phyloP scores from a whole-genome alignment of 35 echinoderm and acorn worm genomes.

The Anneissia japonica region DNA sequence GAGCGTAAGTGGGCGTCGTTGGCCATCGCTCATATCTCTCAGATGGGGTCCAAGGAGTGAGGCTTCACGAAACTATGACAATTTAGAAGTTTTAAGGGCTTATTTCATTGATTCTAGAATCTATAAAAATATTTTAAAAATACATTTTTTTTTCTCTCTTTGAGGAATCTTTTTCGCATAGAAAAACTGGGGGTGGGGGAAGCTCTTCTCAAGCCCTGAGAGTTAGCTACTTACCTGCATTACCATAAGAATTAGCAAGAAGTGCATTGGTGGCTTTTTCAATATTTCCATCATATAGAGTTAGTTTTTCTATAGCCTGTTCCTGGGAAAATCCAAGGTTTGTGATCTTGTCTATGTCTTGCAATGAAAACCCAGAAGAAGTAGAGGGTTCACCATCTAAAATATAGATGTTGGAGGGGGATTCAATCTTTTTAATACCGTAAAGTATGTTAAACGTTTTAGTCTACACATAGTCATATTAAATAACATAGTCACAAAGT shows the following conservation, averaged over 20 bases:
- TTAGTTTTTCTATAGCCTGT: constrained; percentile 36
- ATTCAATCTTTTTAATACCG: constrained; percentile 45
- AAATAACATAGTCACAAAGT: not conserved
- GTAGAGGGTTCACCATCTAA: not conserved
- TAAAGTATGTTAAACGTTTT: not conserved
- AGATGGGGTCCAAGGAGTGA: too few relatives aligned
- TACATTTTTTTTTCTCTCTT: too few relatives aligned
- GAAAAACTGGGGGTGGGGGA: too few relatives aligned
- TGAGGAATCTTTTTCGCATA: too few relatives aligned
- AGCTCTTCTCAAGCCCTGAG: too few relatives aligned
- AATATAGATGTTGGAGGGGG: not conserved
- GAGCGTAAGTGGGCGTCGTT: too few relatives aligned
- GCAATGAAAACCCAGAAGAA: constrained; percentile 13
- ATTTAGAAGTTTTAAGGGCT: too few relatives aligned
- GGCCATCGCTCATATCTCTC: too few relatives aligned
- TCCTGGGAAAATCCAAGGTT: constrained; percentile 59
- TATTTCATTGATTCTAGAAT: too few relatives aligned
- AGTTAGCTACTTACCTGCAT: not conserved
- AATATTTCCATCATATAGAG: constrained; percentile 29
- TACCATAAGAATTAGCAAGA: not conserved
- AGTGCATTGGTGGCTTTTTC: constrained; percentile 15
- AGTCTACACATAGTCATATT: not conserved
- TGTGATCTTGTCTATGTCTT: constrained; percentile 23
- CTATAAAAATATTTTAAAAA: too few relatives aligned
- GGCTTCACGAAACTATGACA: too few relatives aligned